phyloP scores from a whole-genome alignment of 2,113 vertebrate species.

The Cyprinodon brontotheroides region DNA sequence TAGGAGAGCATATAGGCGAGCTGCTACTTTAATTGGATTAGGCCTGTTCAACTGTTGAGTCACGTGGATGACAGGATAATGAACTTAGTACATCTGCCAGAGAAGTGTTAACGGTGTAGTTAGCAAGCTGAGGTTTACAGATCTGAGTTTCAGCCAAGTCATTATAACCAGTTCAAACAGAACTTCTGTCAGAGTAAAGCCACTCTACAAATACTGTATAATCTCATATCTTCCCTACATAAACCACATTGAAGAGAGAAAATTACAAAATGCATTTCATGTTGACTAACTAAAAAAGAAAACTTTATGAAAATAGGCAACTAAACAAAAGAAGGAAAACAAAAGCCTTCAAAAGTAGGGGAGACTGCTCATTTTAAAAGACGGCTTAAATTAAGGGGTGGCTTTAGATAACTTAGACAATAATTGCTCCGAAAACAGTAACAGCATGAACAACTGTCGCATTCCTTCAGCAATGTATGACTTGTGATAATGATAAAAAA shows the following conservation, averaged over 20 bases:
- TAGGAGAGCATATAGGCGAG: conserved; percentile 39
- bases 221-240: not conserved
- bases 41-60: conserved; percentile 64
- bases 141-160: not conserved
- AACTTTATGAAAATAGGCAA: not conserved
- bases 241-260: not conserved
- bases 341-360: not conserved
- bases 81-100: conserved; percentile 31
- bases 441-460: too few species aligned
- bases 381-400: too few species aligned
- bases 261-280: not conserved
- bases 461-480: too few species aligned
- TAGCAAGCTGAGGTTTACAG: not conserved
- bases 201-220: not conserved
- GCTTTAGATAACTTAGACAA: too few species aligned
- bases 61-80: conserved; percentile 38
- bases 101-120: conserved; percentile 14
- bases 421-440: too few species aligned
- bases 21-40: conserved; percentile 69
- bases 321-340: not conserved
- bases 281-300: not conserved
- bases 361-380: too few species aligned
- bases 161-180: not conserved
- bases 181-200: not conserved
- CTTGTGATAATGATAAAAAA: too few species aligned